phyloP scores from a whole-genome alignment of 2,888 invertebrate genomes.

The Epistrophella euchroma region DNA sequence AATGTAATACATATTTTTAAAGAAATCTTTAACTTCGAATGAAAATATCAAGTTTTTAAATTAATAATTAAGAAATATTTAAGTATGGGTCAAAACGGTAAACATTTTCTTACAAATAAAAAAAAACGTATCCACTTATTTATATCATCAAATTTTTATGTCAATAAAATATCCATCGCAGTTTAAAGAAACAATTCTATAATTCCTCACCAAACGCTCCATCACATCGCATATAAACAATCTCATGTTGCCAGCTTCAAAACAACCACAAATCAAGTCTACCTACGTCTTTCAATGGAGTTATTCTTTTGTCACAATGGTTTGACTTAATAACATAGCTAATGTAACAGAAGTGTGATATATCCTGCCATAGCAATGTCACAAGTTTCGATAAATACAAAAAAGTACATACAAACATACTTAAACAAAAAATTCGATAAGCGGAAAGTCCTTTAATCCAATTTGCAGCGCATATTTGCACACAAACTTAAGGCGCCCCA shows the following conservation, averaged over 20 bases:
- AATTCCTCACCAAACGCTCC: not conserved
- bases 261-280: not conserved
- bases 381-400: conserved; percentile 4
- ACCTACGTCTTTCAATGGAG: not conserved
- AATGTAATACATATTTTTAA: no score
- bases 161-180: not conserved
- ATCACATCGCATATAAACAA: not conserved
- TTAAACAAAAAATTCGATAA: not conserved
- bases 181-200: not conserved
- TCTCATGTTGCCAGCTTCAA: not conserved
- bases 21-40: no score
- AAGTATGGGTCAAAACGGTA: no score
- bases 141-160: no score
- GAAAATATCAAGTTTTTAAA: no score
- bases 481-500: conserved; percentile 54
- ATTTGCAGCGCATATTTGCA: conserved; percentile 71
- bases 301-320: not conserved
- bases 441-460: conserved; percentile 69
- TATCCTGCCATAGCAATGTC: not conserved
- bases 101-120: no score
- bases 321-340: not conserved
- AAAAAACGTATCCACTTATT: no score
- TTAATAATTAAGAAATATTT: no score
- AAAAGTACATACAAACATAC: not conserved
- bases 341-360: conserved; percentile 22